Conservation (phyloP, 1,140 invertebrate genomes). For the Rhopalosiphum maidis region DNA sequence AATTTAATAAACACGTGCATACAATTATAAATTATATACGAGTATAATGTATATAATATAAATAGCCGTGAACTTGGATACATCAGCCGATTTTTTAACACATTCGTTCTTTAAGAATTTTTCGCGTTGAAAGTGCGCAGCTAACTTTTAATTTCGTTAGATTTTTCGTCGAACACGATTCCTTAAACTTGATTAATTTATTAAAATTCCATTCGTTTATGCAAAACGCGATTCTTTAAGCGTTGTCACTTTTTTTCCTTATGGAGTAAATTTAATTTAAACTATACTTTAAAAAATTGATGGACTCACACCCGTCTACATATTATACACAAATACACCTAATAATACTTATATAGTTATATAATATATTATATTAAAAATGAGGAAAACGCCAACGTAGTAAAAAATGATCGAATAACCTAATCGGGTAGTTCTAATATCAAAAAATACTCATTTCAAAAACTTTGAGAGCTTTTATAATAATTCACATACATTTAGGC, state of each 20-base stretch:
- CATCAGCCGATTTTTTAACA: neutral
- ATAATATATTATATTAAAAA: neutral
- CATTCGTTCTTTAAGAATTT: neutral
- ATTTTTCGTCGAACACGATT: neutral
- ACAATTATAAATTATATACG: neutral
- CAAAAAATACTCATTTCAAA: too few relatives aligned
- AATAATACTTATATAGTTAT: too few relatives aligned
- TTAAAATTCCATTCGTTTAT: constrained; percentile 3
- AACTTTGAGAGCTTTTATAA: too few relatives aligned
- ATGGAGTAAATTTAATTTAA: neutral
- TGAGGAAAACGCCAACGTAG: neutral
- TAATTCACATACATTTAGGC: too few relatives aligned
- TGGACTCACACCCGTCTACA: neutral
- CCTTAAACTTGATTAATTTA: neutral
- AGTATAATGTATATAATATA: too few relatives aligned
- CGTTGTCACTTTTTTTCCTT: neutral
- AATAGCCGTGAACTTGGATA: neutral
- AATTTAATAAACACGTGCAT: neutral
- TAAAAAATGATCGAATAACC: too few relatives aligned
- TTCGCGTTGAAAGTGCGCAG: neutral
- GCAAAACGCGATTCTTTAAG: neutral
- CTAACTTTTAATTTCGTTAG: neutral
- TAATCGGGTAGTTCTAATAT: too few relatives aligned
- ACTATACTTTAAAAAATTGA: neutral
- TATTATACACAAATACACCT: neutral